Evolutionary conservation across 1,140 invertebrate species (phyloP).

Genomic region (Macrobrachium rosenbergii): DNA sequence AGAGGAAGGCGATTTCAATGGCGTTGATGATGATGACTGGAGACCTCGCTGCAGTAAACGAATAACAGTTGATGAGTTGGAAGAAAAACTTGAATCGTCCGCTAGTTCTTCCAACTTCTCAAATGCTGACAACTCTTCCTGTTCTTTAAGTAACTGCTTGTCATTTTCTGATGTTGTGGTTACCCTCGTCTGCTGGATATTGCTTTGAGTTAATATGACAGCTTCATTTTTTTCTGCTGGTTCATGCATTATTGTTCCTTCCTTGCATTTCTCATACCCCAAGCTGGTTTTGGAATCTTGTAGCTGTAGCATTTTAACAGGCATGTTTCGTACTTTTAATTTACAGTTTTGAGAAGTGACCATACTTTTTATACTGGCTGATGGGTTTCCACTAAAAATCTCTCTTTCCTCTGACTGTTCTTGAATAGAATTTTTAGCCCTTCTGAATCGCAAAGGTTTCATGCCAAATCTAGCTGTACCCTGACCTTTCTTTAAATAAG

Average conservation of each 20-base stretch:
- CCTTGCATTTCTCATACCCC: not conserved
- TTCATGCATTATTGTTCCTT: not conserved
- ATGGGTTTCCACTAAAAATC: too few relatives aligned
- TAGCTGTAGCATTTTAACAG: not conserved
- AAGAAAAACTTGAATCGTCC: slow-evolving; percentile 79
- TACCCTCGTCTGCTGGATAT: not conserved
- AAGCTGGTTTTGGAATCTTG: not conserved
- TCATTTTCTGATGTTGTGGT: slow-evolving; percentile 30
- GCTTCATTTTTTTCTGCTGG: not conserved
- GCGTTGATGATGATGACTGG: slow-evolving; percentile 71
- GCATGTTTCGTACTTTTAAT: not conserved
- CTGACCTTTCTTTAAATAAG: slow-evolving; percentile 44
- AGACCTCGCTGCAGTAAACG: slow-evolving; percentile 71
- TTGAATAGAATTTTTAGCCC: not conserved
- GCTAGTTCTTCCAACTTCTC: slow-evolving; percentile 80
- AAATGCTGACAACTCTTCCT: slow-evolving; percentile 78
- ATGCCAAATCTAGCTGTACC: slow-evolving; percentile 63
- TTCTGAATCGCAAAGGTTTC: slow-evolving; percentile 53
- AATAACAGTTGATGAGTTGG: slow-evolving; percentile 77
- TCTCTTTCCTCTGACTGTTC: too few relatives aligned
- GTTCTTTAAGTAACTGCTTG: slow-evolving; percentile 32
- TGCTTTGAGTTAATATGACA: not conserved
- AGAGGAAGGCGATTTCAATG: slow-evolving; percentile 3
- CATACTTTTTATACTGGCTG: not conserved
- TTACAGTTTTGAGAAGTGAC: not conserved